These are phyloP conservation scores for Serinus canaria DNA, from an alignment of 2,113 vertebrate species.

Conservation along the genomic window DNA sequence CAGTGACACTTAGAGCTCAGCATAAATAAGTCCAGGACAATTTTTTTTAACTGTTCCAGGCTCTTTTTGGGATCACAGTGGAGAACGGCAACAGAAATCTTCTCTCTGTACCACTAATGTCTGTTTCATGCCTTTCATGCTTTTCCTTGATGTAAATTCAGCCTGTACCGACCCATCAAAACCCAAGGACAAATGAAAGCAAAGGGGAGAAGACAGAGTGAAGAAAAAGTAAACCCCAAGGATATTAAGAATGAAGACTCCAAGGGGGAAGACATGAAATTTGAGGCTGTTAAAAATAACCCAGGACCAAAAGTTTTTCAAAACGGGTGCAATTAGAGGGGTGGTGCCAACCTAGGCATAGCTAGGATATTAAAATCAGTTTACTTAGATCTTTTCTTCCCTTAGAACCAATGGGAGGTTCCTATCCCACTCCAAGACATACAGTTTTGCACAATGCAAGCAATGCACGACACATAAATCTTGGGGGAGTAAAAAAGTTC, in stretches of 20 bases:
- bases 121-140: conserved; percentile 1
- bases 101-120: neutral
- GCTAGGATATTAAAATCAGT: neutral
- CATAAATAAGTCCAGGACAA: neutral
- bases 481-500: neutral
- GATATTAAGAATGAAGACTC: neutral
- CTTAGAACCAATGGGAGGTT: neutral
- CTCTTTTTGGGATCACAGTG: neutral
- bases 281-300: neutral
- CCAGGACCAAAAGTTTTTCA: neutral
- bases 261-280: neutral
- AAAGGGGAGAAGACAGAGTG: neutral
- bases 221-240: neutral
- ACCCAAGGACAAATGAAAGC: neutral
- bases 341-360: neutral
- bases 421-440: neutral
- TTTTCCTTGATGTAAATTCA: conserved; percentile 25
- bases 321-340: neutral
- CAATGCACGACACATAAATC: neutral
- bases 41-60: neutral
- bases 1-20: neutral
- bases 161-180: neutral
- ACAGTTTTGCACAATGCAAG: neutral
- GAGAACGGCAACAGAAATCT: neutral
- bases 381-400: neutral